Conservation (phyloP, 1,140 invertebrate species). For the Drosophila asahinai region DNA sequence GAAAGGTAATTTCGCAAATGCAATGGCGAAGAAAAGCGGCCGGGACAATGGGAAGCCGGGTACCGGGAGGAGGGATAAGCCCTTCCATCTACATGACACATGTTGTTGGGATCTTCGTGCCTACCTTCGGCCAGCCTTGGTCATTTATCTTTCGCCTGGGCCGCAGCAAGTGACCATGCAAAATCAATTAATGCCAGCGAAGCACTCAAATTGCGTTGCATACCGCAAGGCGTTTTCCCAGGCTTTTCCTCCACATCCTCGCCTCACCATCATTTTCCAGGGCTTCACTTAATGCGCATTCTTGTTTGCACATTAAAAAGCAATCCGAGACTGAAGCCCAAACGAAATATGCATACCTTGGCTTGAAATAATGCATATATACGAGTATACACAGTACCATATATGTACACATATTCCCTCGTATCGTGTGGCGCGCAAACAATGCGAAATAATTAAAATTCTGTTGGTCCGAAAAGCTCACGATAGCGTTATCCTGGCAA, state of each 20-base stretch:
- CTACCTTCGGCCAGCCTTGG: conserved; percentile 7
- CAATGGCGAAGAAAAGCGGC: conserved; percentile 15
- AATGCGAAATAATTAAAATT: conserved; percentile 66
- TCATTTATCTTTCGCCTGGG: conserved; percentile 52
- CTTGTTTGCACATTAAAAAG: conserved; percentile 63
- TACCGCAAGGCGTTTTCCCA: conserved; percentile 25
- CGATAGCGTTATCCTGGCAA: conserved; percentile 31
- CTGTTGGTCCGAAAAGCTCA: conserved; percentile 24
- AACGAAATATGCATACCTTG: conserved; percentile 42
- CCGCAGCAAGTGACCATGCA: conserved; percentile 64
- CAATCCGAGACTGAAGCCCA: conserved; percentile 41
- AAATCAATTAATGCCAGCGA: conserved; percentile 66
- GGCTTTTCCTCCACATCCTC: background rate
- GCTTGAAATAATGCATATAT: conserved; percentile 2
- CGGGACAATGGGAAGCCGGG: conserved; percentile 4
- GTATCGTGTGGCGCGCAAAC: conserved; percentile 26
- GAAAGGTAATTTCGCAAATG: conserved; percentile 72
- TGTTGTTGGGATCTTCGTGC: conserved; percentile 14
- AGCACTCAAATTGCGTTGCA: conserved; percentile 49
- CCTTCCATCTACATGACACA: conserved; percentile 15
- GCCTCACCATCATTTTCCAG: conserved; percentile 4
- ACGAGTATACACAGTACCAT: background rate
- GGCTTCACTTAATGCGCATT: conserved; percentile 54
- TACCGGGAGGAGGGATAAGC: conserved; percentile 6
- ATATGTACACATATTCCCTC: background rate